Evolutionary conservation across 2,113 vertebrate genomes (phyloP).

Genomic region (Bujurquina vittata): DNA sequence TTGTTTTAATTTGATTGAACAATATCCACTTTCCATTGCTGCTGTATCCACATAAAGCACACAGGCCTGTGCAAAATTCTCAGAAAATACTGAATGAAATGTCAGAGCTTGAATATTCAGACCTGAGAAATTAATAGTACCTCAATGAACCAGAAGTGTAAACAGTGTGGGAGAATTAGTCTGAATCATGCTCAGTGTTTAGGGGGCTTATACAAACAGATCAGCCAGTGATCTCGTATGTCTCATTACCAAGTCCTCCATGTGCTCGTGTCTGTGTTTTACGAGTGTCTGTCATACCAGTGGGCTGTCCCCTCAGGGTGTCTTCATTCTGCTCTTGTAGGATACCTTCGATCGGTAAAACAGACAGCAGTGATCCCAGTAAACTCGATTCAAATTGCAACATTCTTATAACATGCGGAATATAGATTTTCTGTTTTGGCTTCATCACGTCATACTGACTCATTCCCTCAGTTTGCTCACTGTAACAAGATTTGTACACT

Average conservation of each 20-base stretch:
- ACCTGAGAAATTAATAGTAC: conserved; percentile 75
- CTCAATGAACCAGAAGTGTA: conserved; percentile 80
- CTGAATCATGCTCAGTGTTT: conserved; percentile 81
- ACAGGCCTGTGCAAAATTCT: conserved; percentile 17
- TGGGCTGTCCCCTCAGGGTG: conserved; percentile 12
- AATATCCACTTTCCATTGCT: not conserved
- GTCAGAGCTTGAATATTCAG: conserved; percentile 65
- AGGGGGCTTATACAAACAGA: conserved; percentile 77
- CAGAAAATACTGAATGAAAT: conserved; percentile 63
- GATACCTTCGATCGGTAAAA: conserved; percentile 14
- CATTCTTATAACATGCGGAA: not conserved
- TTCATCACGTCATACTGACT: conserved; percentile 36
- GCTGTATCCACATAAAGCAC: not conserved
- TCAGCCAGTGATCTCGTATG: conserved; percentile 69
- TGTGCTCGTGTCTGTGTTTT: conserved; percentile 21
- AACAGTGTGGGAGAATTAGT: conserved; percentile 81
- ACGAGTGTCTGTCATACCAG: conserved; percentile 17
- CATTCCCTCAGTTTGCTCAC: conserved; percentile 1
- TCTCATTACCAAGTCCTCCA: conserved; percentile 61
- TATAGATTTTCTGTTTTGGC: not conserved
- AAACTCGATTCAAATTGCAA: not conserved
- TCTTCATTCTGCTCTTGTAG: not conserved
- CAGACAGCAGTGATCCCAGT: not conserved
- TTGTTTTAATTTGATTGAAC: not conserved
- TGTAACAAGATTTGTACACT: not conserved